phyloP scores from a whole-genome alignment of 2,888 invertebrate genomes.

The Limnephilus rhombicus region DNA sequence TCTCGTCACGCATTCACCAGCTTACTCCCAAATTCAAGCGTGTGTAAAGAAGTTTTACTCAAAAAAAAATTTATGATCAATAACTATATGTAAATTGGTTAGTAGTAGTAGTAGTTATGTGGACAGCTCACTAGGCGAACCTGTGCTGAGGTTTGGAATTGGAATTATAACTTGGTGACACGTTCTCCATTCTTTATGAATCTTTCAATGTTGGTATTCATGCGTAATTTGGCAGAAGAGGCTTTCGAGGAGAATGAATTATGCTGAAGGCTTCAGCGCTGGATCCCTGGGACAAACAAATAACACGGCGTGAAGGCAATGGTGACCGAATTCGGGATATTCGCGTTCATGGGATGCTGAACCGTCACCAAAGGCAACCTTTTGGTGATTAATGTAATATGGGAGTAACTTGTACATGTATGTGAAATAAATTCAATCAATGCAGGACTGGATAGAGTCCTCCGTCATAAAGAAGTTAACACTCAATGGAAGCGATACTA shows the following conservation, averaged over 20 bases:
- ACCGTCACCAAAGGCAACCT: not conserved
- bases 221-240: constrained; percentile 15
- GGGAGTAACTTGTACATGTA: not conserved
- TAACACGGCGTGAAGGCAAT: constrained; percentile 9
- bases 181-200: not conserved
- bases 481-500: not conserved
- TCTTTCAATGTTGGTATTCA: not conserved
- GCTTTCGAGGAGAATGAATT: constrained; percentile 18
- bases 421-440: not conserved
- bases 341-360: not conserved
- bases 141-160: too few relatives aligned
- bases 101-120: too few relatives aligned
- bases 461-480: not conserved
- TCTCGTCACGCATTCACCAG: too few relatives aligned
- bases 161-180: not conserved
- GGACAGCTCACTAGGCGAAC: too few relatives aligned
- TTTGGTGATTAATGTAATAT: not conserved
- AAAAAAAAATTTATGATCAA: too few relatives aligned
- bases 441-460: not conserved
- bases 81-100: too few relatives aligned
- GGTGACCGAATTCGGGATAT: not conserved
- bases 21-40: too few relatives aligned
- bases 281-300: not conserved
- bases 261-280: not conserved
- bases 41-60: too few relatives aligned